Evolutionary conservation across 2,888 invertebrate genomes (phyloP).

Genomic region (Drosophila peninsularis): DNA sequence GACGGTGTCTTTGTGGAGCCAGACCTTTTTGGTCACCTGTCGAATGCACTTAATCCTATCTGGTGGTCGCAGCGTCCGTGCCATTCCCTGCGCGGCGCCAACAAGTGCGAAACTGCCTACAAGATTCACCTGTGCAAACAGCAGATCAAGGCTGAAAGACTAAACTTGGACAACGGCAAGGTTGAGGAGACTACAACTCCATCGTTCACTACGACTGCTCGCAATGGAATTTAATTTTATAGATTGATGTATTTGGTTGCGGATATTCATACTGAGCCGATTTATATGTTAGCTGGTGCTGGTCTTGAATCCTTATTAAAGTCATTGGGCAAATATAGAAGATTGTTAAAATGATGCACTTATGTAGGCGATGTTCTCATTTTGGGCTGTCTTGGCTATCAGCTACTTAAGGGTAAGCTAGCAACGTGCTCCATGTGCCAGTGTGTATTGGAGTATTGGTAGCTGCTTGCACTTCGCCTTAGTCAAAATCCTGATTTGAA

Average conservation of each 20-base stretch:
- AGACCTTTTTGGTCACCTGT: slow-evolving; percentile 54
- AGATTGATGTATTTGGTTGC: neutral
- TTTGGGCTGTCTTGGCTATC: neutral
- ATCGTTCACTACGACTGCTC: neutral
- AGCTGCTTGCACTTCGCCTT: slow-evolving; percentile 34
- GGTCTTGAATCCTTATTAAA: slow-evolving; percentile 4
- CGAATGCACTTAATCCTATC: slow-evolving; percentile 49
- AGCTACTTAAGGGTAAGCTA: slow-evolving; percentile 16
- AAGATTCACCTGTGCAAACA: slow-evolving; percentile 60
- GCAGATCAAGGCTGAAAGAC: slow-evolving; percentile 9
- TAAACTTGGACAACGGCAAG: slow-evolving; percentile 1
- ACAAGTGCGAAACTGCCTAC: slow-evolving; percentile 68
- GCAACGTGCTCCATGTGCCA: slow-evolving; percentile 10
- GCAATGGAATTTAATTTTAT: neutral
- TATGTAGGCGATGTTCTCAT: neutral
- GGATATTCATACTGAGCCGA: neutral
- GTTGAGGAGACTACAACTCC: slow-evolving; percentile 16
- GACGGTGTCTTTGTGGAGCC: slow-evolving; percentile 68
- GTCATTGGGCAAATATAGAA: neutral
- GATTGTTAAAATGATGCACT: neutral
- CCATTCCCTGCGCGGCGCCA: slow-evolving; percentile 44
- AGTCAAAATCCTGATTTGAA: slow-evolving; percentile 17
- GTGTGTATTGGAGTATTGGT: slow-evolving; percentile 10
- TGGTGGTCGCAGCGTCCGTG: slow-evolving; percentile 42
- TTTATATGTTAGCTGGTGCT: neutral